These are phyloP conservation scores for Eupeodes latifasciatus DNA, from an alignment of 2,888 invertebrate species.

Conservation along the genomic window DNA sequence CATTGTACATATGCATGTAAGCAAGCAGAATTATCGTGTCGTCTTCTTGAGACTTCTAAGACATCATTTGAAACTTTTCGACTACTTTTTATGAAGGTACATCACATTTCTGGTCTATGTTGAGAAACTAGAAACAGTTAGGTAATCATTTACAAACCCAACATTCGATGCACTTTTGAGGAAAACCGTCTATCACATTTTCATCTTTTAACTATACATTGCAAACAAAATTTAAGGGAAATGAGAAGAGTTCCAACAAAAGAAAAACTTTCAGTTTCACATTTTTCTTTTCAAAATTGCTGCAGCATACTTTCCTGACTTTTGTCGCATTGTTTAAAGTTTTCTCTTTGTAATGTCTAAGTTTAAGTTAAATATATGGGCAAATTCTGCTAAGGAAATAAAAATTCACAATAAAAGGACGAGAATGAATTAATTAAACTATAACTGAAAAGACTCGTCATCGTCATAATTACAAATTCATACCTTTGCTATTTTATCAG, in stretches of 20 bases:
- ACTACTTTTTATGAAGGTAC: too few species aligned
- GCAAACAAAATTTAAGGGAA: background rate
- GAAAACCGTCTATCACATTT: background rate
- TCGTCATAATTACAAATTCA: constrained; percentile 9
- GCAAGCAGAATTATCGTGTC: too few species aligned
- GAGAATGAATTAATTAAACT: background rate
- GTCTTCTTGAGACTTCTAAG: too few species aligned
- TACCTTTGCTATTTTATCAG: constrained; percentile 10
- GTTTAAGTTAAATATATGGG: background rate
- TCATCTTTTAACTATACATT: background rate
- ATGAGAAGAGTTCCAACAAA: background rate
- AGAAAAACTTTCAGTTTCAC: constrained; percentile 8
- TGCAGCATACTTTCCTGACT: constrained; percentile 54
- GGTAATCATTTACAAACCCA: too few species aligned
- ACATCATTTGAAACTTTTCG: too few species aligned
- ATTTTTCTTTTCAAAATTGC: constrained; percentile 54
- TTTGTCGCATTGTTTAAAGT: constrained; percentile 45
- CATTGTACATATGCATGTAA: too few species aligned
- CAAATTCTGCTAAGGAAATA: too few species aligned
- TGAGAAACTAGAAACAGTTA: too few species aligned
- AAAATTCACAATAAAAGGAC: too few species aligned
- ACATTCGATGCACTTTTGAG: too few species aligned
- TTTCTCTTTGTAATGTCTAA: background rate
- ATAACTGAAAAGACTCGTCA: background rate
- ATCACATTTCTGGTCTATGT: too few species aligned